phyloP scores from a whole-genome alignment of 2,888 invertebrate species.

The Nebria salina region DNA sequence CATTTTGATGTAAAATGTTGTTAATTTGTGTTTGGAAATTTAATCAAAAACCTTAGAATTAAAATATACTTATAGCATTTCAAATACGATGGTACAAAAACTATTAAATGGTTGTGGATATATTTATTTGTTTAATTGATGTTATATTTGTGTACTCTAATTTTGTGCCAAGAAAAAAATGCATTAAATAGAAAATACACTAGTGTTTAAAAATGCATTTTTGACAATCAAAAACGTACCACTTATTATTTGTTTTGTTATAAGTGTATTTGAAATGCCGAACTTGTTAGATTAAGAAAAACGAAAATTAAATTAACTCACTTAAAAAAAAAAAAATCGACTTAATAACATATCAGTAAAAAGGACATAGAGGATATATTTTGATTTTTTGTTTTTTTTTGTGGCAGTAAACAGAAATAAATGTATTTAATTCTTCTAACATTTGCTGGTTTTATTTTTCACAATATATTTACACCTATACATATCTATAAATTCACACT shows the following conservation, averaged over 20 bases:
- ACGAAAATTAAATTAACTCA: constrained; percentile 7
- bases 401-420: constrained; percentile 29
- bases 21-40: background rate
- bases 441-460: constrained; percentile 26
- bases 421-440: constrained; percentile 42
- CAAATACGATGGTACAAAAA: background rate
- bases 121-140: too few relatives aligned
- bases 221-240: background rate
- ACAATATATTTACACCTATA: constrained; percentile 33
- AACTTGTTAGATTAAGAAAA: background rate
- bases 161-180: background rate
- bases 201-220: background rate
- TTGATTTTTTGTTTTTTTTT: constrained; percentile 21
- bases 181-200: background rate
- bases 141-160: background rate
- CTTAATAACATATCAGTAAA: constrained; percentile 39
- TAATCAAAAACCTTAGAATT: background rate
- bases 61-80: background rate
- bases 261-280: constrained; percentile 3
- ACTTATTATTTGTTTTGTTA: background rate
- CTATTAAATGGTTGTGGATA: background rate
- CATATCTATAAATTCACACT: background rate
- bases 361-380: constrained; percentile 26
- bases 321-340: constrained; percentile 19
- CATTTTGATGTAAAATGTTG: background rate